Percentiles rank a stretch among this genome's conserved stretches.
phyloP scores from a whole-genome alignment of 2,113 vertebrate species.

The Gavia stellata region DNA sequence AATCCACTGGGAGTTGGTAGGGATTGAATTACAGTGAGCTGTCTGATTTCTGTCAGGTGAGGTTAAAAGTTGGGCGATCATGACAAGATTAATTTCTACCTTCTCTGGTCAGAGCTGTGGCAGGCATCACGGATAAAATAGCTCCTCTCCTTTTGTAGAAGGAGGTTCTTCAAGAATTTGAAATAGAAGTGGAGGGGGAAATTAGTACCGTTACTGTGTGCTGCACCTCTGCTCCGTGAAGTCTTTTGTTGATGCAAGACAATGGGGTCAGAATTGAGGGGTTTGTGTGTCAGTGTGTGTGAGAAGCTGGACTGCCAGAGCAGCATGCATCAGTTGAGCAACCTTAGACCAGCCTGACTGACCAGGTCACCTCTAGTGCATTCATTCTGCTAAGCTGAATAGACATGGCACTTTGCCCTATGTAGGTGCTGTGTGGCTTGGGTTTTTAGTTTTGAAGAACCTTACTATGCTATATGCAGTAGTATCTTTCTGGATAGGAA shows the following conservation, averaged over 20 bases:
- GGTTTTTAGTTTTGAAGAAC: not conserved
- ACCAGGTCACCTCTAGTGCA: not conserved
- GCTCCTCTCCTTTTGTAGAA: not conserved
- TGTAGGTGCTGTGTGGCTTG: too few species aligned
- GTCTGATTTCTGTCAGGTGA: not conserved
- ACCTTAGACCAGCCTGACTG: not conserved
- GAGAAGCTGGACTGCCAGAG: not conserved
- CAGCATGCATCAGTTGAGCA: not conserved
- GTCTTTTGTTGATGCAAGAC: not conserved
- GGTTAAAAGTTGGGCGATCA: not conserved
- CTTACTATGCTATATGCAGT: not conserved
- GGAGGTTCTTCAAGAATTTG: not conserved
- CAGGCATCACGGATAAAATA: not conserved
- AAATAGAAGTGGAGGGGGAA: not conserved
- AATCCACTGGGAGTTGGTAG: not conserved
- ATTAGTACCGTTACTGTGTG: not conserved
- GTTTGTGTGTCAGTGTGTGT: not conserved
- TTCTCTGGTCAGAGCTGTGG: not conserved
- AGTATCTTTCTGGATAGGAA: not conserved
- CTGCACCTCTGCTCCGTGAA: not conserved
- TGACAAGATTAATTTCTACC: accelerated
- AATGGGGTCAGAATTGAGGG: not conserved
- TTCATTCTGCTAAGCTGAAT: not conserved
- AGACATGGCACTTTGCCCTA: accelerated
- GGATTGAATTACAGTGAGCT: not conserved